These are phyloP conservation scores for Taxidea taxus DNA, from an alignment of 2,113 vertebrate genomes.

Conservation along the genomic window DNA sequence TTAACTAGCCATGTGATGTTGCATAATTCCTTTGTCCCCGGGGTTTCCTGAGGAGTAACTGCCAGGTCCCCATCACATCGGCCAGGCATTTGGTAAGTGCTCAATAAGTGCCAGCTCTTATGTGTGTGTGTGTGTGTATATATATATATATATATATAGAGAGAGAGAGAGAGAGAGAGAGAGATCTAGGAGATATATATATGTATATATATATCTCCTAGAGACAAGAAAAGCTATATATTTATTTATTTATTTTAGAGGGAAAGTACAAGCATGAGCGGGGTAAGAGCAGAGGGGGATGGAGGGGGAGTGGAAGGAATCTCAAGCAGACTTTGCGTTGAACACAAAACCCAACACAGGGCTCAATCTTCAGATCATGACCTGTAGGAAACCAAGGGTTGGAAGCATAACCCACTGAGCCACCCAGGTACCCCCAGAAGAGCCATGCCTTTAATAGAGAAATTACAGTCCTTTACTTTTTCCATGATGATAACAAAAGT, in stretches of 20 bases:
- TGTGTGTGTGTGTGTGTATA: neutral
- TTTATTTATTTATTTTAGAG: neutral
- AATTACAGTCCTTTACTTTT: neutral
- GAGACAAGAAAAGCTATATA: neutral
- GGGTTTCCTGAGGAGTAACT: neutral
- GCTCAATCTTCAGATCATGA: neutral
- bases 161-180: no score
- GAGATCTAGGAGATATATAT: no score
- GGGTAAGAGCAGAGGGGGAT: neutral
- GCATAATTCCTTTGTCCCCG: neutral
- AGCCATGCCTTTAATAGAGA: neutral
- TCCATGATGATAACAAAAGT: neutral
- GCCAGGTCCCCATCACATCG: neutral
- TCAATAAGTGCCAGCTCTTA: neutral
- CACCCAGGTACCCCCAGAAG: neutral
- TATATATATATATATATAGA: no score
- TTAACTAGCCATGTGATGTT: neutral
- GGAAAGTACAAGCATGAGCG: neutral
- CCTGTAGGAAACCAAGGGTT: neutral
- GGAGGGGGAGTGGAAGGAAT: neutral
- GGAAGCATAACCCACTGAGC: neutral
- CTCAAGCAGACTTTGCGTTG: neutral
- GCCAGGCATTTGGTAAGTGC: neutral
- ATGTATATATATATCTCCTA: no score
- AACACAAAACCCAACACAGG: neutral